Base-by-base conservation (phyloP, 2,797 vertebrate genomes). In the Sorex maritimensis region DNA sequence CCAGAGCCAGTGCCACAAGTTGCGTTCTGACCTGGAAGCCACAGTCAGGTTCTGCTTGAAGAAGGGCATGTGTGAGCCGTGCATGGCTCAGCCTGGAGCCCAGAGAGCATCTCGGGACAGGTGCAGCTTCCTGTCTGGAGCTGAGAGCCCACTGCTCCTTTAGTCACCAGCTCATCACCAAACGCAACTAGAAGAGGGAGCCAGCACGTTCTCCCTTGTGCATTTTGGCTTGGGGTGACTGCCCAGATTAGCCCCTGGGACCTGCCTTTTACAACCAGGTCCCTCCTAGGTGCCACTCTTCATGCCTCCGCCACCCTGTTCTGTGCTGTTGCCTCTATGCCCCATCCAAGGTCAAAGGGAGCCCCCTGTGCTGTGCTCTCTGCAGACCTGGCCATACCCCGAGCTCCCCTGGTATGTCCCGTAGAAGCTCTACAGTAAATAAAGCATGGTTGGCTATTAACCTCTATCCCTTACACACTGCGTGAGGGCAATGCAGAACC, bases 101-200 rank as follows among this genome's bases (percentile, higher is more conserved):
- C 10, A 63, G 61, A 63, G 24, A 26, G 26, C 10, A 12, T 67
- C 28, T n/a, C 24, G 9, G 19, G 65, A n/a, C 49, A 52, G 17
- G 17, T 15, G 6, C 58, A 61, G 15, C 19, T 21, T 21, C 58
- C 58, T 23, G 58, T 19, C 21, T 61, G 58, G 8, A 55, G n/a
- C 9, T 41, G 15, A 65, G 11, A 80, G 5, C 23, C 49, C 79
- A 34, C 41, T 65, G 55, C 28, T 58, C 49, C 73, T 4, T 38
- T 67, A 81, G 8, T 78, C 80, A 69, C n/a, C 41, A 65, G 89
- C 13, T 28, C 68, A 65, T 49, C 38, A 46, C 12, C 73, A 17
- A 77, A 19, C 12, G 26, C 30, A 88, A 30, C 12, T 17, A 94
- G 86, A 65, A 65, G n/a, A 92, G 52, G 78, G 86, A 52, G 81